phyloP scores from a whole-genome alignment of 2,888 invertebrate species.

The Brassicogethes aeneus region DNA sequence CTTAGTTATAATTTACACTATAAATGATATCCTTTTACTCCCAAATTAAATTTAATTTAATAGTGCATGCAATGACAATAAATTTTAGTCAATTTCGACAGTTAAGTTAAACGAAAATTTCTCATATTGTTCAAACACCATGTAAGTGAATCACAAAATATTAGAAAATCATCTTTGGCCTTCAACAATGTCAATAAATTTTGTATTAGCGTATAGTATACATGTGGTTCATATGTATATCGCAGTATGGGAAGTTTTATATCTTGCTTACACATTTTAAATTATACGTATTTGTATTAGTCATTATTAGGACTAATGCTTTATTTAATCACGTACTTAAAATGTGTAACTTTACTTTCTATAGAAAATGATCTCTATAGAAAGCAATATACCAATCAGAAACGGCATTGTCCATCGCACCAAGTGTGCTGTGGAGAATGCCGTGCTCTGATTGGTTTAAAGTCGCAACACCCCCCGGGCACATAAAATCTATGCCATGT shows the following conservation, averaged over 20 bases:
- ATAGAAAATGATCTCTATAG: no score
- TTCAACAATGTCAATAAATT: neutral
- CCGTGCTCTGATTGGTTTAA: no score
- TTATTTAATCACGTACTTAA: slow-evolving; percentile 31
- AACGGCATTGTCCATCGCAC: no score
- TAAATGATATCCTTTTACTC: no score
- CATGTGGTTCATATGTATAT: neutral
- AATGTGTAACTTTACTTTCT: no score
- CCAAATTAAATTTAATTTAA: no score
- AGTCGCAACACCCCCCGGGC: no score
- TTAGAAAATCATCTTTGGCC: neutral
- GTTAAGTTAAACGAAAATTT: slow-evolving; percentile 9
- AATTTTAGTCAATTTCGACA: slow-evolving; percentile 24
- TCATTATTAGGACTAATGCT: slow-evolving; percentile 34
- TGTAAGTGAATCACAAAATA: slow-evolving; percentile 4
- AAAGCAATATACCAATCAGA: no score
- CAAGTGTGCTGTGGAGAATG: no score
- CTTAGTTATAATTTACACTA: no score
- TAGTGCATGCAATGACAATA: slow-evolving; percentile 31
- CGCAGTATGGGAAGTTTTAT: neutral
- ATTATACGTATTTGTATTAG: slow-evolving; percentile 28
- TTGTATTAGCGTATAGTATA: neutral
- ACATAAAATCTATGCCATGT: no score
- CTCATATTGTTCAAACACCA: neutral
- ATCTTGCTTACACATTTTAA: neutral